Evolutionary conservation across 2,888 invertebrate species (phyloP), one percentile per base, ranked within the genome.

Genomic region (Ophion obscuratus): DNA sequence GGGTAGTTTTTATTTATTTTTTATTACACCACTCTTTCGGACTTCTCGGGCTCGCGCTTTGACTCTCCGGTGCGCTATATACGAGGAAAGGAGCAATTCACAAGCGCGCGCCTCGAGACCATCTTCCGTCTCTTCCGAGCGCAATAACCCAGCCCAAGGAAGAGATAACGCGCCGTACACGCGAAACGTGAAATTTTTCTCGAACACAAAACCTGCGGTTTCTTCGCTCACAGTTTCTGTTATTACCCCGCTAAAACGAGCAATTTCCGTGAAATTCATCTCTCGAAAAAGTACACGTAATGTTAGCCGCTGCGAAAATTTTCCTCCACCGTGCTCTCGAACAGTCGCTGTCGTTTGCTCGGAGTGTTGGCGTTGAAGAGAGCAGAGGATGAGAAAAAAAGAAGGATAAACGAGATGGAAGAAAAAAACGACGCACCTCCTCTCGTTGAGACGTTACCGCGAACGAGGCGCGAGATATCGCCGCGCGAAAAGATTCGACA

Each of bases 21-120:
- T 84, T 80, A 86, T 83, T 81, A 71, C 80, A 78, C 82, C 73
- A 71, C 75, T 77, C 71, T 77, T 62, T 77, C 84, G 82, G 36
- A 79, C 66, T 82, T 79, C 78, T 82, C 73, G 61, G 66, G 80
- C 59, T 83, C 83, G 80, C 79, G 78, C 80, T 83, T 85, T 77
- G 82, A 84, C 80, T 62, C 68, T 66, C 17, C 57, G 53, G 53
- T 53, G 53, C 53, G 53, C 53, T 53, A 53, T 53, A 53, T 14
- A 53, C 71, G 66, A 20, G 71, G 66, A 77, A 75, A 64, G 76
- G 70, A 62, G 53, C 70, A 82, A 77, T 82, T 82, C 82, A 66
- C 82, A 82, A 77, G 83, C 85, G 86, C 75, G 82, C 82, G 85
- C 80, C 77, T 73, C 86, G 88, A 87, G 80, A 78, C 64, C 81